Percentiles rank a stretch among this genome's conserved stretches.
Conservation (phyloP, 2,888 invertebrate species). For the Epinotia demarniana region DNA sequence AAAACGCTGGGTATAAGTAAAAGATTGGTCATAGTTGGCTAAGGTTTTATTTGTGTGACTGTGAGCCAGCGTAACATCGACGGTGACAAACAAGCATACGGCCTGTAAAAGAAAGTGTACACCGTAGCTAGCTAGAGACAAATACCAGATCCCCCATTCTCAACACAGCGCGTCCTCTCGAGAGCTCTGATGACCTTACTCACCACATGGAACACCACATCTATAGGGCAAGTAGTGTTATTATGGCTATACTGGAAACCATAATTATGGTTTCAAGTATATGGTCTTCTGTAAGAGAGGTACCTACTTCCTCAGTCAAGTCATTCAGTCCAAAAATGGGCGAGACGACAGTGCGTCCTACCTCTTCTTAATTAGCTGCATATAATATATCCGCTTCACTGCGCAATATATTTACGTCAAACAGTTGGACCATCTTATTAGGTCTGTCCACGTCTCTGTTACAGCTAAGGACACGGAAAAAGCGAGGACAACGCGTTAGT, state of each 20-base stretch:
- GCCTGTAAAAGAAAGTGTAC: too few relatives aligned
- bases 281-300: background rate
- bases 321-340: background rate
- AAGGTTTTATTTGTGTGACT: background rate
- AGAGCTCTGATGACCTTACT: background rate
- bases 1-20: background rate
- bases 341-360: background rate
- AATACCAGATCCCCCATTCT: background rate
- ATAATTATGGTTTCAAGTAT: too few relatives aligned
- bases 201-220: background rate
- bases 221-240: background rate
- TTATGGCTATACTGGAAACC: too few relatives aligned
- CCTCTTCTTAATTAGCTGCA: slow-evolving; percentile 2
- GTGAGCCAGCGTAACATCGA: too few relatives aligned
- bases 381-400: slow-evolving; percentile 20
- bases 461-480: slow-evolving; percentile 74
- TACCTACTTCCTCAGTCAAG: too few relatives aligned
- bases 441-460: slow-evolving; percentile 72
- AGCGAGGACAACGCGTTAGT: slow-evolving; percentile 60
- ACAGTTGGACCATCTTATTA: slow-evolving; percentile 75
- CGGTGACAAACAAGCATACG: too few relatives aligned
- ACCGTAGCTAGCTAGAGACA: too few relatives aligned
- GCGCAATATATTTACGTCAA: slow-evolving; percentile 73
- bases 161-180: background rate
- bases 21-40: slow-evolving; percentile 5